Base-by-base conservation (phyloP, 2,797 vertebrate genomes). In the Coilia nasus region DNA sequence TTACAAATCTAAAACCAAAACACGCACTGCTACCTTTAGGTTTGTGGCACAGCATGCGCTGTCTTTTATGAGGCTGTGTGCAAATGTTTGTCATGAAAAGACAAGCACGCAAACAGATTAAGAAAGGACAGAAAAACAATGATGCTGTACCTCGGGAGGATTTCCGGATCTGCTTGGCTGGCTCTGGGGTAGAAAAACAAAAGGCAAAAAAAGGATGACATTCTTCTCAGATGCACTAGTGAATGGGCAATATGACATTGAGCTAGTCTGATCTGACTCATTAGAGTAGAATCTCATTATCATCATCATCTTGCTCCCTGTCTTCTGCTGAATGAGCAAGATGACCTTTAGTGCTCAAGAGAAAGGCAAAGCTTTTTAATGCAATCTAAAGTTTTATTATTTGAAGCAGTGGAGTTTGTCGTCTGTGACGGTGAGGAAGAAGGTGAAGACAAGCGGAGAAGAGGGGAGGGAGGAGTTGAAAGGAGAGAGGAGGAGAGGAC, bases 141-240 rank as follows among this genome's bases (percentile, higher is more conserved):
- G 14, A 3, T 25, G 19, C 31, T 71, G 81, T 87, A 96, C 96
- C 95, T 93, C 91, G 94, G 84, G 93, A 89, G 87, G 67, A 93
- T 90, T 91, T 94, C 62, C 92, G 89, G 88, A 95, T 95, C 90
- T 96, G 94, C 90, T 97, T 97, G 31, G 93, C 84, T 0, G 98
- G 97, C 90, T 99, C 98, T 99, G 91, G 81, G 67, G 86, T 84
- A 89, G 84, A 25, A 47, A 21, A 89, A 0, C 75, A 15, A 14
- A 35, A 75, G 15, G 11, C 28, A 23, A 67, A 28, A 14, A 28
- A 14, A 71, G 25, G 11, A 31, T 12, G 12, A 71, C 17, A 71
- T 71, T 4, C 4, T 71, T 71, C 64, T 71, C 25, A 17, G 3
- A 31, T 1, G 28, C 64, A 35, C 6, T 28, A 6, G 28, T 15